phyloP scores from a whole-genome alignment of 1,140 invertebrate genomes.

The Colletes latitarsis region DNA sequence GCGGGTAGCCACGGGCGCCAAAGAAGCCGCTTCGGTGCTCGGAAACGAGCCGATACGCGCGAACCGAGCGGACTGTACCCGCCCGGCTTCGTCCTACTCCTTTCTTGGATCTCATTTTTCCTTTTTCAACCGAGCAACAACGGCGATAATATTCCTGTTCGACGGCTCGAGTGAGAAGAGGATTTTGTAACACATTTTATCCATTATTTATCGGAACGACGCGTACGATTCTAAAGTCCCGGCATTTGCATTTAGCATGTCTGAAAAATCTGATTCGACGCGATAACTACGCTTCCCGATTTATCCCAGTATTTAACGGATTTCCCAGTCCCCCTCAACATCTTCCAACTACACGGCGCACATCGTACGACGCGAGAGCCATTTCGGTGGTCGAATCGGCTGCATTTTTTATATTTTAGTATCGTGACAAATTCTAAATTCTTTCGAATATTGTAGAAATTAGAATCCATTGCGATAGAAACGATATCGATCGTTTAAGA shows the following conservation, averaged over 20 bases:
- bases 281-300: too few relatives aligned
- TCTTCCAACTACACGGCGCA: too few relatives aligned
- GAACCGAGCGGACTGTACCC: conserved; percentile 42
- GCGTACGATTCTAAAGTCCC: conserved; percentile 11
- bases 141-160: conserved; percentile 40
- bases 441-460: too few relatives aligned
- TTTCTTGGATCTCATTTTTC: conserved; percentile 48
- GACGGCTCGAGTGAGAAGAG: conserved; percentile 52
- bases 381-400: too few relatives aligned
- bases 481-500: too few relatives aligned
- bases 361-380: too few relatives aligned
- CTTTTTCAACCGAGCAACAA: conserved; percentile 15
- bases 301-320: neutral
- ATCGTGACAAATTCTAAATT: too few relatives aligned
- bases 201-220: conserved; percentile 34
- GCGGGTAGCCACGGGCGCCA: conserved; percentile 11
- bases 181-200: conserved; percentile 48
- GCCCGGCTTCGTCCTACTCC: conserved; percentile 53
- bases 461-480: too few relatives aligned
- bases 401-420: too few relatives aligned
- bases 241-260: neutral
- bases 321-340: too few relatives aligned
- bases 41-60: neutral
- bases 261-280: neutral
- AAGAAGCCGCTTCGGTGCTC: too few relatives aligned